Evolutionary conservation across 2,797 vertebrate genomes (phyloP).

Genomic region (Trachurus trachurus): DNA sequence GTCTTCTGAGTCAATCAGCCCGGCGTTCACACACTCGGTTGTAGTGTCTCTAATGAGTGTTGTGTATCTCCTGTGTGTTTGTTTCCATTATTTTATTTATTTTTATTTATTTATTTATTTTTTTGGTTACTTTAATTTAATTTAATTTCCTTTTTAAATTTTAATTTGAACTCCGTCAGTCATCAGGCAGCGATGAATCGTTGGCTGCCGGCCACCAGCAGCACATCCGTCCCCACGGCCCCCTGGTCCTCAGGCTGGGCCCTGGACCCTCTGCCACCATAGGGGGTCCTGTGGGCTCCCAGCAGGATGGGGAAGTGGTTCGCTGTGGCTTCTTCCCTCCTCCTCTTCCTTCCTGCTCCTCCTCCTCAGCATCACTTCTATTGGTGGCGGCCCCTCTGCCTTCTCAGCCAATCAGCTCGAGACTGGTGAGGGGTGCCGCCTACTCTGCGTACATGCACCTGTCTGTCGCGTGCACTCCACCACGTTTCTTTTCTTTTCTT

Average conservation of each 20-base stretch:
- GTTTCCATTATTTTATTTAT: constrained; percentile 34
- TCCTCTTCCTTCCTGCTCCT: constrained; percentile 79
- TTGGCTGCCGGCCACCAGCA: constrained; percentile 70
- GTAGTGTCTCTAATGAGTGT: constrained; percentile 56
- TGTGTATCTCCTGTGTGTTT: constrained; percentile 62
- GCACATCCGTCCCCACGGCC: constrained; percentile 61
- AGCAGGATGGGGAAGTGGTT: constrained; percentile 79
- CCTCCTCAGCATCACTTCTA: constrained; percentile 77
- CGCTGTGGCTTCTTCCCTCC: constrained; percentile 82
- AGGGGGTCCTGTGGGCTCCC: constrained; percentile 73
- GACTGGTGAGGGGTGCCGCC: constrained; percentile 87
- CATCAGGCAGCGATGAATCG: constrained; percentile 85
- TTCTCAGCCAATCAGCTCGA: constrained; percentile 86
- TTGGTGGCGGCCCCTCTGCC: constrained; percentile 81
- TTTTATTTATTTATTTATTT: neutral
- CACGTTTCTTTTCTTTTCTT: constrained; percentile 10
- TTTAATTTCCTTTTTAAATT: constrained; percentile 33
- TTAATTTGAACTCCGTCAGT: constrained; percentile 75
- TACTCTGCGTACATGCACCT: constrained; percentile 63
- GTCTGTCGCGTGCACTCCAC: constrained; percentile 51
- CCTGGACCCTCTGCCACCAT: constrained; percentile 75
- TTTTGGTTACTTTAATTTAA: constrained; percentile 38
- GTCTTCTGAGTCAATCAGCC: neutral
- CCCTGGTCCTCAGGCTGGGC: constrained; percentile 76
- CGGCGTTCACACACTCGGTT: constrained; percentile 15